Conservation (phyloP, 2,113 vertebrate species). For the Cairina moschata region DNA sequence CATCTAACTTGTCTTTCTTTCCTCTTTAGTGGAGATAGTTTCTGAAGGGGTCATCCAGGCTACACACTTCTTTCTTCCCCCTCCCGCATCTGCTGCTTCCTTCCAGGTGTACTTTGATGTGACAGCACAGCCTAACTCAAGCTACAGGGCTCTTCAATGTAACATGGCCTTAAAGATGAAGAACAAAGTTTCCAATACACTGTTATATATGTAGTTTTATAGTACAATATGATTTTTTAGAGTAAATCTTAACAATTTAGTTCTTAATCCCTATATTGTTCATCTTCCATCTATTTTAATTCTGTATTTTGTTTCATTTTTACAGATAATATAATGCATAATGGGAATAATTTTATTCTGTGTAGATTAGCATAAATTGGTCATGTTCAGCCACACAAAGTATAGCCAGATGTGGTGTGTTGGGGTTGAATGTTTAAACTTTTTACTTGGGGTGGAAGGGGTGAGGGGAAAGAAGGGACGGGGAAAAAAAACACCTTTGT, state of each 20-base stretch:
- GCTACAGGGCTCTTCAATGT: neutral
- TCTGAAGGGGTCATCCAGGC: neutral
- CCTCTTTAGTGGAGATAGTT: constrained; percentile 48
- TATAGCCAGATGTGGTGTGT: neutral
- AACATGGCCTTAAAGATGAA: neutral
- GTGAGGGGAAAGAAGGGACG: neutral
- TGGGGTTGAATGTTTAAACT: neutral
- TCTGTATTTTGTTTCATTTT: constrained; percentile 12
- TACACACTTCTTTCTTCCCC: neutral
- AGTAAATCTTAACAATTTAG: neutral
- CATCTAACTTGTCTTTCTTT: constrained; percentile 46
- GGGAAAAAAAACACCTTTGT: neutral
- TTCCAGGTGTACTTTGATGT: constrained; percentile 46
- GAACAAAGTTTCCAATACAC: neutral
- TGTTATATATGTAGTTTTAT: neutral
- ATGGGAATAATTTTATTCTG: neutral
- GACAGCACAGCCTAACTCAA: constrained; percentile 16
- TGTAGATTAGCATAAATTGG: neutral
- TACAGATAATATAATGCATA: neutral
- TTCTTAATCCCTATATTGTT: neutral
- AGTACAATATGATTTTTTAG: neutral
- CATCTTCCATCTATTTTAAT: constrained; percentile 25
- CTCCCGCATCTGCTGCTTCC: constrained; percentile 16
- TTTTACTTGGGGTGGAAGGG: neutral
- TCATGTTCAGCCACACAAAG: neutral